These are phyloP conservation scores for Apamea anceps DNA, from an alignment of 2,888 invertebrate species.

Conservation along the genomic window DNA sequence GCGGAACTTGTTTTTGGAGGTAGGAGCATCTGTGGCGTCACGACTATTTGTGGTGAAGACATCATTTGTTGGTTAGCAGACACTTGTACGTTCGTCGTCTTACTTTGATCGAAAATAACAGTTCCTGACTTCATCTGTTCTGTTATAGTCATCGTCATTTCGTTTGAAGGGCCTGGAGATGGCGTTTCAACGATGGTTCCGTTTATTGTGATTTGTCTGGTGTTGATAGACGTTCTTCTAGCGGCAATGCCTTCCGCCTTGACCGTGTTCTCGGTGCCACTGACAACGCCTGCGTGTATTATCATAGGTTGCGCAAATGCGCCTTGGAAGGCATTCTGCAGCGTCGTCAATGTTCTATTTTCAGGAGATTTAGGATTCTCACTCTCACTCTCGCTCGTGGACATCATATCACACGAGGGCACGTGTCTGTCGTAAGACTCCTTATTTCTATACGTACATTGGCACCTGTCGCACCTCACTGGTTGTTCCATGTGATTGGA, in stretches of 20 bases:
- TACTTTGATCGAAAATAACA: constrained; percentile 87
- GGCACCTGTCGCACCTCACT: constrained; percentile 96
- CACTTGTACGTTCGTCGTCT: constrained; percentile 87
- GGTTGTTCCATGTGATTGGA: constrained; percentile 92
- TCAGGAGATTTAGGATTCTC: constrained; percentile 91
- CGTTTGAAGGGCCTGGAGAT: constrained; percentile 88
- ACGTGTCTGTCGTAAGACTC: constrained; percentile 95
- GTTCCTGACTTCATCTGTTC: constrained; percentile 89
- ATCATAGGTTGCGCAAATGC: constrained; percentile 89
- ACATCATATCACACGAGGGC: constrained; percentile 94
- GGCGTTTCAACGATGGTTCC: constrained; percentile 89
- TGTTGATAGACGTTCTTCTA: constrained; percentile 88
- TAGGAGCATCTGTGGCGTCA: constrained; percentile 88
- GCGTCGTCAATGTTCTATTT: constrained; percentile 87
- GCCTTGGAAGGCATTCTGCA: constrained; percentile 88
- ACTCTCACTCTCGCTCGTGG: constrained; percentile 95
- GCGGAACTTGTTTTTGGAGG: constrained; percentile 86
- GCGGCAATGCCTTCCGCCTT: constrained; percentile 88
- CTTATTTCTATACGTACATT: constrained; percentile 95
- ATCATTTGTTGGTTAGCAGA: constrained; percentile 86
- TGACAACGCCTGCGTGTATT: constrained; percentile 87
- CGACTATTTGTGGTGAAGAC: constrained; percentile 88
- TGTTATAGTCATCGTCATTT: constrained; percentile 89
- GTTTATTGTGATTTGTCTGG: constrained; percentile 89
- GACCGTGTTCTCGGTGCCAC: constrained; percentile 84